Base-by-base conservation (phyloP, 2,888 invertebrate species). In the Epistrophe grossulariae region DNA sequence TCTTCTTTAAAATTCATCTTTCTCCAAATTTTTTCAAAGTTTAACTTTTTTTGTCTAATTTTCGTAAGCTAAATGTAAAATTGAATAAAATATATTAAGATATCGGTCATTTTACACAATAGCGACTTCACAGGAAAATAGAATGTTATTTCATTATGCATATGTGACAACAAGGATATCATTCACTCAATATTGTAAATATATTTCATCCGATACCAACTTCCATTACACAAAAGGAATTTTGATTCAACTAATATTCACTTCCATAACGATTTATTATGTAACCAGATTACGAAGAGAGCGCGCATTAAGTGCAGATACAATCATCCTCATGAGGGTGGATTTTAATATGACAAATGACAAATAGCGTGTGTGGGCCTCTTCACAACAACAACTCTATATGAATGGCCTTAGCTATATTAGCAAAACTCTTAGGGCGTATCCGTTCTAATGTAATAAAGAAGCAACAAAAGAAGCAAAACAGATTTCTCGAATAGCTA, bases 291-390 rank as follows among this genome's bases (percentile, higher is more conserved):
- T 64, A 64, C 24, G n/a, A 45, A 64, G 64, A 64, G 45, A 31
- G 45, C 66, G 66, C 43, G 66, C 60, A 74, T 73, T 74, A 80
- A 60, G 60, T 60, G 60, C 74, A 74, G 80, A 80, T 68, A 68
- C 74, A 68, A 68, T 74, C 52, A 66, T 31, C n/a, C 45, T 64
- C 64, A 64, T 45, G 17, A 38, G 24, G 24, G 48, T 52, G 28
- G 31, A 62, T 43, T 71, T 52, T 24, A 31, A 55, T 68, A 73
- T 76, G 68, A 80, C 52, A 80, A 60, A 70, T 76, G 68, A 80
- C 52, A 80, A 60, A 70, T 76, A 52, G 50, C 68, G 59, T 70
- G 68, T 48, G 48, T 19, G 17, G 35, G 50, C 35, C 66, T 68
- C 50, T 50, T 68, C n/a, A 68, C 48, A 62, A 62, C 45, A 45